Evolutionary conservation across 2,888 invertebrate species (phyloP), one percentile per base, ranked within the genome.

Genomic region (Oegoconia quadripuncta): DNA sequence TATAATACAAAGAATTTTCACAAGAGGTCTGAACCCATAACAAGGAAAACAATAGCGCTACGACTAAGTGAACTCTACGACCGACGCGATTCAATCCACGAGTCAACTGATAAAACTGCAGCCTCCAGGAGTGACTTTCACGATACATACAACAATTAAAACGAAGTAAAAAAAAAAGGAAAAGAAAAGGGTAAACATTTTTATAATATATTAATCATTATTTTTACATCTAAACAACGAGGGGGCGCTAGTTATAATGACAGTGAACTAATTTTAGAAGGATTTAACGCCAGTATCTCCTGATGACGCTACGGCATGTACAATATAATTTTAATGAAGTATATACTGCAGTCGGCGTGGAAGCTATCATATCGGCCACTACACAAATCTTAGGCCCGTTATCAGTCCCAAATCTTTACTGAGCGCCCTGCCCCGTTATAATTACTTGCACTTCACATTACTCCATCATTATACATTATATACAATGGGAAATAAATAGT

Each of bases 1-100:
- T 84, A 86, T 86, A 78, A 81, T 86, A 87, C 86, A 87, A 82
- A 79, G 78, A 78, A 83, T 84, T 84, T 84, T 75, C 83, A 77
- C 81, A 75, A 75, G 70, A 71, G 81, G 78, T 78, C 67, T 70
- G 65, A 79, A 81, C 80, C 82, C 75, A 83, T 82, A 86, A 86
- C 84, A 84, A 83, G 69, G 62, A 75, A 81, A 84, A 84, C 79
- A 80, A 78, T 60, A 53, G 46, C 49, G 52, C 74, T 80, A 79
- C 57, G 52, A 63, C 74, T 75, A 74, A 62, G 59, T 60, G 65
- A 63, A 61, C 64, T 57, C 55, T 59, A 46, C 53, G 23, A 42
- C 54, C 55, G 39, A 42, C 41, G 37, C 1, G 14, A 9, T 4
- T 30, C 52, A 45, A 46, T 49, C 49, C 62, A 50, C 60, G 55